Evolutionary conservation across 2,113 vertebrate genomes (phyloP), one percentile per base, ranked within the genome.

Genomic region (Turnix velox): DNA sequence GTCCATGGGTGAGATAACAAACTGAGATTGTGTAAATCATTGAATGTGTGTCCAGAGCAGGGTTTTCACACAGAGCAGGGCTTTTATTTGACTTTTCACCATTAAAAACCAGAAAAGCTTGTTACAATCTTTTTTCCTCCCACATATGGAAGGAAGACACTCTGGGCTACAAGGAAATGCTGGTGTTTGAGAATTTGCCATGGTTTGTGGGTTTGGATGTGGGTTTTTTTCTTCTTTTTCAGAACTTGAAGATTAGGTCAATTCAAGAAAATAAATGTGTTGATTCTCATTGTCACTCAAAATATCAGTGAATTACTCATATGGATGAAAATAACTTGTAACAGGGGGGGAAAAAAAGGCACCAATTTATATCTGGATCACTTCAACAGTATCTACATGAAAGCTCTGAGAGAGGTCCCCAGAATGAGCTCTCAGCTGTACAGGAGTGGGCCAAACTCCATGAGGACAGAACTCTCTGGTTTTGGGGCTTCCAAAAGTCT

Each of bases 391-490:
- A 4, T 65, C 48, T 84, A 73, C 22, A 40, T 18, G 14, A 80
- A 86, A 85, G 37, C 13, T 30, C 37, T 57, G 68, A 87, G 73
- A 63, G 40, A 58, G 11, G 17, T 23, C 27, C 33, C 39, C 55
- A 90, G 35, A 39, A 62, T 22, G 61, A 87, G 35, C 31, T 93
- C 42, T 81, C 55, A 90, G 59, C 43, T 78, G 42, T 30, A 71
- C 42, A 74, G 30, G 18, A 48, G 18, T 10, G 55, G 43, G 72
- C 37, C 48, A 82, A 66, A 58, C 31, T 87, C 75, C 79, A 90
- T 72, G 17, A 12, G 39, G 46, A 69, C 22, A 15, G 45, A 30
- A 85, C 10, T 77, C 14, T 23, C 58, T 52, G 52, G 31, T 17
- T 15, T 84, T 84, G 31, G 66, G 30, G 24, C n/a, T 27, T 81